Evolutionary conservation across 2,888 invertebrate genomes (phyloP).

Genomic region (Encarsia formosa): DNA sequence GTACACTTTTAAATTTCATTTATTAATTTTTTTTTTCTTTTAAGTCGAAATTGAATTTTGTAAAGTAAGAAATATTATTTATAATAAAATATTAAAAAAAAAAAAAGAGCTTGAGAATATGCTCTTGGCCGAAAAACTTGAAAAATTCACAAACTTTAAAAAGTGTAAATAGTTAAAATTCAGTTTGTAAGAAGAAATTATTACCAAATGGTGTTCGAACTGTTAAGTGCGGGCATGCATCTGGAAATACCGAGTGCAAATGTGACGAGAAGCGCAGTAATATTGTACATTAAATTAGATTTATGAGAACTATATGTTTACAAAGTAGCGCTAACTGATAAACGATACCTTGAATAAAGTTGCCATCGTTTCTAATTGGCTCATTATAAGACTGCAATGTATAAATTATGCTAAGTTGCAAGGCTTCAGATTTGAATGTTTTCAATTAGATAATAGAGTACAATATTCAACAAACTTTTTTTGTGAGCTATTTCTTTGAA

Average conservation of each 20-base stretch:
- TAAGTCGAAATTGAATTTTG: not conserved
- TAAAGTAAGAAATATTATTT: not conserved
- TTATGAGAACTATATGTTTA: constrained; percentile 21
- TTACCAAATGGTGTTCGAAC: constrained; percentile 21
- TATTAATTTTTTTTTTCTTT: not conserved
- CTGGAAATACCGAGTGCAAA: constrained; percentile 25
- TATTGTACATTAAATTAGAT: constrained; percentile 22
- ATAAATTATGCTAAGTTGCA: constrained; percentile 20
- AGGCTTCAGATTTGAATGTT: constrained; percentile 14
- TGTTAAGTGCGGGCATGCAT: constrained; percentile 11
- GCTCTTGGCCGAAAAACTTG: constrained; percentile 4
- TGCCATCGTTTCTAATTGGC: constrained; percentile 34
- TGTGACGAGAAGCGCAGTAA: constrained; percentile 12
- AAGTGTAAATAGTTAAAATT: constrained; percentile 24
- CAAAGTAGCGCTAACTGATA: constrained; percentile 29
- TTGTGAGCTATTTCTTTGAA: no score
- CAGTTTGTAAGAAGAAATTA: constrained; percentile 11
- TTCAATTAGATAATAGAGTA: no score
- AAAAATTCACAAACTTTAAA: constrained; percentile 12
- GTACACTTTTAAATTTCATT: no score
- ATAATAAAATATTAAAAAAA: not conserved
- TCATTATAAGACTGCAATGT: constrained; percentile 39
- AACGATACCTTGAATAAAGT: constrained; percentile 31
- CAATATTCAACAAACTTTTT: no score
- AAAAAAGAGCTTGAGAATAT: constrained; percentile 4